Evolutionary conservation across 2,888 invertebrate species (phyloP).

Genomic region (Tortricodes alternella): DNA sequence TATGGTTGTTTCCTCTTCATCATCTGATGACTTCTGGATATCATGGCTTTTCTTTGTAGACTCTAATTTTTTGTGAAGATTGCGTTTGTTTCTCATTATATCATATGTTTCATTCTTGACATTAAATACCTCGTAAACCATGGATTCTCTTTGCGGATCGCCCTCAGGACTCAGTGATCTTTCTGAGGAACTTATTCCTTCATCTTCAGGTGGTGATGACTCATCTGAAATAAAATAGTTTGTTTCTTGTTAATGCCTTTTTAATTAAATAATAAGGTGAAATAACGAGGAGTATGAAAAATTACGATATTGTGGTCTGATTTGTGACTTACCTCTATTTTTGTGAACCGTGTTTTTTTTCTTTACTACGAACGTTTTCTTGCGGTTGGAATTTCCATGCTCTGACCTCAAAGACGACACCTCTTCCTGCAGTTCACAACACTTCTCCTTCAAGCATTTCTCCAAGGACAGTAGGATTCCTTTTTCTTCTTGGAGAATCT

Average conservation of each 20-base stretch:
- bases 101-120: slow-evolving; percentile 83
- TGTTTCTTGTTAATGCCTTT: background rate
- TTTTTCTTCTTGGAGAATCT: slow-evolving; percentile 91
- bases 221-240: slow-evolving; percentile 69
- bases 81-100: slow-evolving; percentile 70
- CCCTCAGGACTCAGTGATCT: slow-evolving; percentile 89
- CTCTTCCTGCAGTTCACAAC: slow-evolving; percentile 89
- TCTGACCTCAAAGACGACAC: slow-evolving; percentile 84
- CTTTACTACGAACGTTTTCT: slow-evolving; percentile 77
- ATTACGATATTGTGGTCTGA: no score
- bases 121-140: slow-evolving; percentile 84
- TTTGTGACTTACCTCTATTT: slow-evolving; percentile 67
- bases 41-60: slow-evolving; percentile 52
- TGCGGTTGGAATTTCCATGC: slow-evolving; percentile 72
- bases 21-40: slow-evolving; percentile 77
- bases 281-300: no score
- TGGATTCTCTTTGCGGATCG: slow-evolving; percentile 82
- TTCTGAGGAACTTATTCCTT: slow-evolving; percentile 94
- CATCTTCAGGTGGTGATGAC: slow-evolving; percentile 92
- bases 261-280: no score
- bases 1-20: slow-evolving; percentile 91
- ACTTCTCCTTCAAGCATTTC: slow-evolving; percentile 88
- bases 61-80: slow-evolving; percentile 67
- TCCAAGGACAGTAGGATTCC: slow-evolving; percentile 88
- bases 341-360: slow-evolving; percentile 70